Percentiles rank a stretch among this genome's conserved stretches.
These are phyloP conservation scores for Clavelina lepadiformis DNA, from an alignment of 23 tunicate species.

Conservation along the genomic window DNA sequence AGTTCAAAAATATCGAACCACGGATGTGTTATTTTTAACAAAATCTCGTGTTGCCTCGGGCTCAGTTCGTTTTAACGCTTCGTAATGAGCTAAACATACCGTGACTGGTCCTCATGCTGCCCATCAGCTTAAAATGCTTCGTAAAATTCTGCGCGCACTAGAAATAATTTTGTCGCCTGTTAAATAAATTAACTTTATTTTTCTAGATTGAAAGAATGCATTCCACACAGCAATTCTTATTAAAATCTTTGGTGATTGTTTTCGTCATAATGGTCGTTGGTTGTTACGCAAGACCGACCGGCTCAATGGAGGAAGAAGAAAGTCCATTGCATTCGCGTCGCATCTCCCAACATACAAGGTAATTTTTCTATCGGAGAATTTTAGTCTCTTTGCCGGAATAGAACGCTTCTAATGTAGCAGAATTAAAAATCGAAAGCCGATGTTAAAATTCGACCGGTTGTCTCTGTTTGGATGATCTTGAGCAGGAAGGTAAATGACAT, in stretches of 20 bases:
- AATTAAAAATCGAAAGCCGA: neutral
- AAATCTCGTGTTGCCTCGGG: too few relatives aligned
- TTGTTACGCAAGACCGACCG: constrained; percentile 1
- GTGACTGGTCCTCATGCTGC: too few relatives aligned
- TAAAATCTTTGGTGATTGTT: neutral
- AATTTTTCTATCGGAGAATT: neutral
- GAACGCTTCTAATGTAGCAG: neutral
- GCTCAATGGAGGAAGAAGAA: constrained; percentile 1
- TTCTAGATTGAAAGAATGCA: constrained; percentile 1
- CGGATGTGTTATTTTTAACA: too few relatives aligned
- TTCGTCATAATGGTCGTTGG: neutral
- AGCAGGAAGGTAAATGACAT: neutral
- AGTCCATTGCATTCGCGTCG: constrained; percentile 3
- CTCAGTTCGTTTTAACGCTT: too few relatives aligned
- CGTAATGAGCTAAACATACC: too few relatives aligned
- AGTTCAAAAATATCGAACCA: too few relatives aligned
- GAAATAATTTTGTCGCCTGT: too few relatives aligned
- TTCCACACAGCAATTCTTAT: neutral
- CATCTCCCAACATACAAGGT: constrained; percentile 2
- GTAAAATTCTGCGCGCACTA: too few relatives aligned
- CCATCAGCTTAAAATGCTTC: too few relatives aligned
- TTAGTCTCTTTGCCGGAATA: neutral
- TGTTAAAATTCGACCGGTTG: neutral
- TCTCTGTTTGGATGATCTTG: neutral
- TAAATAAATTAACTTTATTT: too few relatives aligned